These are phyloP conservation scores for Meandrina meandrites DNA, from an alignment of 92 coral and sea anemone genomes.

Conservation along the genomic window DNA sequence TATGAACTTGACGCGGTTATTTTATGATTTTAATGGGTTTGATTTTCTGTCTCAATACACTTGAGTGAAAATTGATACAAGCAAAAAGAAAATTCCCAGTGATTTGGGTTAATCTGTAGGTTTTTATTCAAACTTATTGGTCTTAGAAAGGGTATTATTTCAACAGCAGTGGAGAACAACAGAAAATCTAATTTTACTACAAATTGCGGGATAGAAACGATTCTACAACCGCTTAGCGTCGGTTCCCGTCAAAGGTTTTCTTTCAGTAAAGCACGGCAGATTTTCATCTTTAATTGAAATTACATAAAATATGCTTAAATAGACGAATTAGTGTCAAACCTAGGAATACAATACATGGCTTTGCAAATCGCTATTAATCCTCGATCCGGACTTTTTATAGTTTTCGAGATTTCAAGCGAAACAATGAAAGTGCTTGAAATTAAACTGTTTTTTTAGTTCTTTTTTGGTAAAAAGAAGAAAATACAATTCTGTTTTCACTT, in stretches of 20 bases:
- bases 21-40: background rate
- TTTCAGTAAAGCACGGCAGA: background rate
- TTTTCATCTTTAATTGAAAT: constrained; percentile 6
- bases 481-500: background rate
- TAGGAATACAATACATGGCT: background rate
- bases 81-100: background rate
- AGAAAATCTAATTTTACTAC: background rate
- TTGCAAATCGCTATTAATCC: constrained; percentile 8
- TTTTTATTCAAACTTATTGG: constrained; percentile 31
- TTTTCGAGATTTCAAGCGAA: background rate
- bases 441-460: too few relatives aligned
- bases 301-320: background rate
- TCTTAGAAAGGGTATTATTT: constrained; percentile 11
- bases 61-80: background rate
- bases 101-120: constrained; percentile 18
- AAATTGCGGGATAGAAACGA: background rate
- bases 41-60: constrained; percentile 9
- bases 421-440: background rate
- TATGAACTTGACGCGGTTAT: background rate
- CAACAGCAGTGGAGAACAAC: constrained; percentile 7
- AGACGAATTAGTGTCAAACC: constrained; percentile 10
- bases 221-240: background rate
- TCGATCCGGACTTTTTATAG: background rate
- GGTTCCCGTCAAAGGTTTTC: constrained; percentile 15
- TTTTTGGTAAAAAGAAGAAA: background rate